Base-by-base conservation (phyloP, 2,888 invertebrate genomes). In the Allygus modestus region DNA sequence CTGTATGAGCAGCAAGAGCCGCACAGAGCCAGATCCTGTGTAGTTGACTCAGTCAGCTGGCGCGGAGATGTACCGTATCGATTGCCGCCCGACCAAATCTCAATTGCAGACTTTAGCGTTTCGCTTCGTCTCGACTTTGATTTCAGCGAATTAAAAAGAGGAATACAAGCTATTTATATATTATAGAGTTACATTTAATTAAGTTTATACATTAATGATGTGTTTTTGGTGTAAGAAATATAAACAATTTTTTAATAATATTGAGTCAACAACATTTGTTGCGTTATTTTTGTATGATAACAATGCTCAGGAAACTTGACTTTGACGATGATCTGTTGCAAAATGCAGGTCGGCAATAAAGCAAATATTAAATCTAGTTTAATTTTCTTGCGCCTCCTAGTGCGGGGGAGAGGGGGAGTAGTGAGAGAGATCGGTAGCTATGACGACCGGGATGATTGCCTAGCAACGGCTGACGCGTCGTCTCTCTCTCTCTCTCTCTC, bases 381-480 rank as follows among this genome's bases (percentile, higher is more conserved):
- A 79, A 58, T 79, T 54, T 79, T 79, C 58, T 31, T 58, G n/a
- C 23, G 28, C 77, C 51, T 73, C 20, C 54, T 54, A 51, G 37
- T 71, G 71, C 26, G 43, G 73, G 31, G 73, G 73, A 1, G 4
- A 43, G 51, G 77, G 51, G 46, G 51, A 51, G 54, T 37, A 7
- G 28, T 37, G 2, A 20, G 58, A 20, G 15, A 20, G 20, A 58
- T 58, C 20, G 79, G 79, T 79, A 51, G 58, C 58, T 23, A 79
- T 79, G 58, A 51, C 37, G 33, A 79, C 79, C 51, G 58, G 9
- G 51, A 51, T 17, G 28, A 43, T 79, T 33, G 33, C 79, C 58
- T 58, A 79, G 79, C 79, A 37, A 79, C 79, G 54, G 33, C 51
- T 79, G 79, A 79, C 79, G 79, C 79, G 79, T 26, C 28, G 51